Evolutionary conservation across 2,113 vertebrate genomes (phyloP).

Genomic region (Cheirogaleus medius): DNA sequence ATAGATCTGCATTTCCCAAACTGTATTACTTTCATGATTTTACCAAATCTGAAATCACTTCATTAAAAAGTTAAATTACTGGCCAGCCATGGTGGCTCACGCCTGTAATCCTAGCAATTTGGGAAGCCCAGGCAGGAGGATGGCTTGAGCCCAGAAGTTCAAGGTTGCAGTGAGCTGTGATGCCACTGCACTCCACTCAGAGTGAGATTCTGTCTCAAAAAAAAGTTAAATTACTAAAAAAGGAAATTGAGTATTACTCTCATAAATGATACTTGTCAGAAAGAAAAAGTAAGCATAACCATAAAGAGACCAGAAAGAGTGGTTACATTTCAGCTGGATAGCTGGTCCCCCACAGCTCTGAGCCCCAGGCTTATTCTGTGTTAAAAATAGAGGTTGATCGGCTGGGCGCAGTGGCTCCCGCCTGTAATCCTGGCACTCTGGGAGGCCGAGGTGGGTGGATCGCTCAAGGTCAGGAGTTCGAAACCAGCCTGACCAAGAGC

Average conservation of each 20-base stretch:
- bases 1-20: background rate
- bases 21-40: background rate
- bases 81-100: background rate
- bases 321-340: background rate
- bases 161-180: background rate
- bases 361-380: background rate
- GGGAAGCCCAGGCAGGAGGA: background rate
- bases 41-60: constrained; percentile 20
- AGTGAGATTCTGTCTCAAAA: background rate
- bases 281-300: background rate
- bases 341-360: background rate
- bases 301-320: background rate
- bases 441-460: no score
- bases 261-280: background rate
- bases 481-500: no score
- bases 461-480: no score
- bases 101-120: background rate
- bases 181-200: background rate
- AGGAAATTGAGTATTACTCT: background rate
- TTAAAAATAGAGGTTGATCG: background rate
- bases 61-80: background rate
- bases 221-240: background rate
- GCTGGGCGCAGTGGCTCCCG: no score
- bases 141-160: background rate
- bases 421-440: no score